Base-by-base conservation (phyloP, 2,888 invertebrate genomes). In the Junonia oenone region DNA sequence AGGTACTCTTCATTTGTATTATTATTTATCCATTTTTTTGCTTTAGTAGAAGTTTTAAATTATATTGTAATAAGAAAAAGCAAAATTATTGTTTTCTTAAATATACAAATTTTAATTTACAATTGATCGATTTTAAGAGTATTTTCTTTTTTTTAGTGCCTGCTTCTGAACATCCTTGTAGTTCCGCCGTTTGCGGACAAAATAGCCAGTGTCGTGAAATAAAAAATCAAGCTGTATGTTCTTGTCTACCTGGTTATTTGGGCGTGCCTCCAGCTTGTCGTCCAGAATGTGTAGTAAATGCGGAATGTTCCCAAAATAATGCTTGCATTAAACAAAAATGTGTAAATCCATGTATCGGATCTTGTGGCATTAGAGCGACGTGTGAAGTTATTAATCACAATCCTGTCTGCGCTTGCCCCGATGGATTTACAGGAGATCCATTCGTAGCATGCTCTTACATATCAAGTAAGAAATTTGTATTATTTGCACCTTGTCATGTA, bases 261-360 rank as follows among this genome's bases (percentile, higher is more conserved):
- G 95, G 95, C 46, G 90, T 92, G 48, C 94, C 95, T 27, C 95
- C 95, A 2, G 93, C 93, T 61, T 95, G 95, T 71, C 89, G 93
- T 67, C 95, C 95, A 5, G 94, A 95, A 83, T 95, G 95, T 74
- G 91, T 94, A 11, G 91, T 92, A 1, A 95, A 93, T 75, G 91
- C 93, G 27, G 95, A 95, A 76, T 95, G 95, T 72, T 68, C 92
- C 0, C 92, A 92, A 65, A 92, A 93, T 67, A 83, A 92, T 75
- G 94, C 95, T 15, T 96, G 96, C 70, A 91, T 93, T 51, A 92
- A 92, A 62, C 93, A 94, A 69, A 93, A 93, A 78, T 95, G 95
- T 78, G 83, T 91, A 46, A 94, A 95, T 81, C 95, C 95, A 45
- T 95, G 95, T 71, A 88, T 92, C 14, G 94, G 94, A 45, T 91